Evolutionary conservation across 2,113 vertebrate genomes (phyloP).

Genomic region (Mobula hypostoma): DNA sequence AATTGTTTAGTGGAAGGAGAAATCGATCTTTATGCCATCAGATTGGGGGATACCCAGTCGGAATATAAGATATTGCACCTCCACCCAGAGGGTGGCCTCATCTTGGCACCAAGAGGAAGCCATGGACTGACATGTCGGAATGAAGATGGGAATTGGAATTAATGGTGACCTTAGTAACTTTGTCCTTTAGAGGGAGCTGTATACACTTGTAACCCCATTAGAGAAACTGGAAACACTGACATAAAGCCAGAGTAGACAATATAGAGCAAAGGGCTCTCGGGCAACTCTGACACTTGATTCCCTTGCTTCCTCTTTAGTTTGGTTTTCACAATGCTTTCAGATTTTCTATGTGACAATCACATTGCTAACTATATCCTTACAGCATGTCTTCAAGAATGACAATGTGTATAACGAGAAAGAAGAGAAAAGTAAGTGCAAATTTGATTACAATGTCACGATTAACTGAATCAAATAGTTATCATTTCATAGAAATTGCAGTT

Average conservation of each 20-base stretch:
- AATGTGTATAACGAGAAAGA: background rate
- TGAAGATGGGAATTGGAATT: background rate
- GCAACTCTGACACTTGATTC: background rate
- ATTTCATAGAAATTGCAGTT: background rate
- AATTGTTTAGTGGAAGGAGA: no score
- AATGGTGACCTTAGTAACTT: background rate
- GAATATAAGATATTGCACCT: no score
- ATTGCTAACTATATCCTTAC: background rate
- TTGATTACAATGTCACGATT: background rate
- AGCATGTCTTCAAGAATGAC: background rate
- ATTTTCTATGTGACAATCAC: background rate
- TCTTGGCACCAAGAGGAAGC: no score
- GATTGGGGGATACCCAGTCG: no score
- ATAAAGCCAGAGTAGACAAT: background rate
- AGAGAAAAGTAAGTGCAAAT: background rate
- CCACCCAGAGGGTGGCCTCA: no score
- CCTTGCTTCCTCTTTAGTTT: background rate
- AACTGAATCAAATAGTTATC: background rate
- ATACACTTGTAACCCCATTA: background rate
- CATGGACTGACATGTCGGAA: no score
- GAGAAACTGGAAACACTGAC: no score
- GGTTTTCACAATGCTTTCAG: background rate
- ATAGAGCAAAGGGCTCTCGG: background rate
- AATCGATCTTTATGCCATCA: no score
- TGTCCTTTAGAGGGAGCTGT: conserved; percentile 36